Conservation (phyloP, 2,113 vertebrate species). For the Paedocypris sp. region DNA sequence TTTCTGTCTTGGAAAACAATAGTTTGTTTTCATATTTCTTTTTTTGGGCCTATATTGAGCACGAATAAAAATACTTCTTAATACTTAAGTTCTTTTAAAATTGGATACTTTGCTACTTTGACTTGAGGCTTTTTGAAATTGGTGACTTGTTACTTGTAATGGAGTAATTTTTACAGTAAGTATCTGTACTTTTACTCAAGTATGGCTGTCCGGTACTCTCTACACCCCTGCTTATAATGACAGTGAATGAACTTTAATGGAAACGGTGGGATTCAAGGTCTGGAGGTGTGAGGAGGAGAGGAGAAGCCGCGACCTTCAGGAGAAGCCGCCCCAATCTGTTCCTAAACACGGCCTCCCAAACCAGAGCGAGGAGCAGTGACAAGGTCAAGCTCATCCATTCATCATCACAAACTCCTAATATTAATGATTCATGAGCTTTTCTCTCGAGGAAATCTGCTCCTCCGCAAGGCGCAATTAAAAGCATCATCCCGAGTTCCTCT, state of each 20-base stretch:
- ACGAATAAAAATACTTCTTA: too few relatives aligned
- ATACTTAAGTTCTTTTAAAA: too few relatives aligned
- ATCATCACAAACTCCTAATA: conserved; percentile 25
- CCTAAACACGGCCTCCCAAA: conserved; percentile 12
- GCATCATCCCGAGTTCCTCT: conserved; percentile 9
- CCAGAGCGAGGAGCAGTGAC: background rate
- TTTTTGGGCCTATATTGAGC: too few relatives aligned
- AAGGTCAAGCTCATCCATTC: conserved; percentile 25
- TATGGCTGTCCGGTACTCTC: too few relatives aligned
- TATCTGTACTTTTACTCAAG: too few relatives aligned
- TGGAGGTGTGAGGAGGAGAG: background rate
- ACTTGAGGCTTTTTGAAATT: too few relatives aligned
- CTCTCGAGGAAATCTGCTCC: conserved; percentile 18
- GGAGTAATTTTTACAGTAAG: too few relatives aligned
- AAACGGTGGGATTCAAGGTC: background rate
- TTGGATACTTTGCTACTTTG: too few relatives aligned
- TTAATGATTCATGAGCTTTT: conserved; percentile 28
- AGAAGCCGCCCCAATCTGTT: background rate
- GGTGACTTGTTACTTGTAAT: too few relatives aligned
- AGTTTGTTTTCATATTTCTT: too few relatives aligned
- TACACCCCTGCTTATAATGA: background rate
- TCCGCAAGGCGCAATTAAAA: conserved; percentile 10
- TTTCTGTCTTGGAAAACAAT: too few relatives aligned
- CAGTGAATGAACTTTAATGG: background rate
- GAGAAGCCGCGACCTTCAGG: conserved; percentile 3